Evolutionary conservation across 2,113 vertebrate genomes (phyloP), one percentile per base, ranked within the genome.

Genomic region (Oncorhynchus kisutch): DNA sequence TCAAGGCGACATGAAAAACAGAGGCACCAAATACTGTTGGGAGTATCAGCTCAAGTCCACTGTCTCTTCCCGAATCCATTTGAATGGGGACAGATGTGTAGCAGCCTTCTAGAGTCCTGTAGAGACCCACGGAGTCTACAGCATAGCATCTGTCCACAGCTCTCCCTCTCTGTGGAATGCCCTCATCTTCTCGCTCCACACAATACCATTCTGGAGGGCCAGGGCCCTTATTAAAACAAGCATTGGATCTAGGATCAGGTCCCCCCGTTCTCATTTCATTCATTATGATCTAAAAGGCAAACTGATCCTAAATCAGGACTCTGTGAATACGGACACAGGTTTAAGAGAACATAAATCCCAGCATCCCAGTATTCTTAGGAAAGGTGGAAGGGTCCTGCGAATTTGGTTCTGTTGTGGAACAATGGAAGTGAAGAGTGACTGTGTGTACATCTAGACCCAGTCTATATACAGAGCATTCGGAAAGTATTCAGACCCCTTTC

Each of bases 281-380:
- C 14, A 54, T 54, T 16, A 16, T 54, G 49, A 14, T 18, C 14
- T 54, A 54, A 54, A 54, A 13, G 4, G 49, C 16, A 54, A 54
- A 54, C 49, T 13, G 14, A 54, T 54, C 65, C 24, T 5, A 67
- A 27, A 29, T 16, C 24, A 16, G 12, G 12, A 67, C 27, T 67
- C 39, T 45, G 39, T 2, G 13, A 25, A 67, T 29, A 25, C 13
- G 5, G 65, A 16, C 65, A 29, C 3, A 31, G 29, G 66, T 34
- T 20, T 9, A 5, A 39, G 14, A 68, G 79, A 66, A 9, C 57
- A 16, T 73, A 72, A 74, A 77, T 57, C 62, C 16, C 73, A 84
- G 73, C 64, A 65, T 71, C 39, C 25, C 62, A 64, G 48, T 29
- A 65, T 5, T 5, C 29, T 39, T 39, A 9, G 49, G 51, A 12